phyloP scores from a whole-genome alignment of 2,113 vertebrate genomes.

The Microtus pennsylvanicus region DNA sequence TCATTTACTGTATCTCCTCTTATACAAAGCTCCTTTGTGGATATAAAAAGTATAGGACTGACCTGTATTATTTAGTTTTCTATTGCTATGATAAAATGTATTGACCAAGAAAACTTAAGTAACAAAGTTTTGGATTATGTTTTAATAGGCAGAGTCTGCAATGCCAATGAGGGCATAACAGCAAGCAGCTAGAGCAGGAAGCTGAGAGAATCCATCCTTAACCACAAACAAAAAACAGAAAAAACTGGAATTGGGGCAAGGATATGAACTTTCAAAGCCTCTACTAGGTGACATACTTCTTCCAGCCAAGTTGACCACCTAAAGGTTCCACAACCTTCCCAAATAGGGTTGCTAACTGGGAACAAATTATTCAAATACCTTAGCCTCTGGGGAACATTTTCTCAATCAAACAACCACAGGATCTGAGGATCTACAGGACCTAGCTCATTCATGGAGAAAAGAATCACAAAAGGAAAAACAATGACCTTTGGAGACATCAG shows the following conservation, averaged over 20 bases:
- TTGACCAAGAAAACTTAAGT: neutral
- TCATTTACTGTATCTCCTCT: neutral
- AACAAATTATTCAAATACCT: no score
- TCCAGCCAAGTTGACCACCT: neutral
- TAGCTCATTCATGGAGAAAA: neutral
- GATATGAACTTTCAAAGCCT: neutral
- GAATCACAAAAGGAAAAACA: neutral
- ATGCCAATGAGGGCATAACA: neutral
- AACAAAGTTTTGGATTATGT: neutral
- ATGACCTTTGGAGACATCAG: neutral
- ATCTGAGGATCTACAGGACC: neutral
- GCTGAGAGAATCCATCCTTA: neutral
- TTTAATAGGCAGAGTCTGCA: neutral
- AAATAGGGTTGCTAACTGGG: no score
- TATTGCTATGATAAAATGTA: neutral
- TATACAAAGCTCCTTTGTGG: neutral
- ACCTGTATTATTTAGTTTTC: neutral
- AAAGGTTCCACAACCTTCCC: neutral
- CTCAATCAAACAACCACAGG: neutral
- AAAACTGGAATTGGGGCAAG: neutral
- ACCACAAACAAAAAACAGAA: neutral
- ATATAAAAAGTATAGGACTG: neutral
- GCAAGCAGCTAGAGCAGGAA: neutral
- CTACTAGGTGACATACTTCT: neutral
- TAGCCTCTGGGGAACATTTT: no score